phyloP scores from a whole-genome alignment of 2,113 vertebrate species.

The Malaclemys terrapin region DNA sequence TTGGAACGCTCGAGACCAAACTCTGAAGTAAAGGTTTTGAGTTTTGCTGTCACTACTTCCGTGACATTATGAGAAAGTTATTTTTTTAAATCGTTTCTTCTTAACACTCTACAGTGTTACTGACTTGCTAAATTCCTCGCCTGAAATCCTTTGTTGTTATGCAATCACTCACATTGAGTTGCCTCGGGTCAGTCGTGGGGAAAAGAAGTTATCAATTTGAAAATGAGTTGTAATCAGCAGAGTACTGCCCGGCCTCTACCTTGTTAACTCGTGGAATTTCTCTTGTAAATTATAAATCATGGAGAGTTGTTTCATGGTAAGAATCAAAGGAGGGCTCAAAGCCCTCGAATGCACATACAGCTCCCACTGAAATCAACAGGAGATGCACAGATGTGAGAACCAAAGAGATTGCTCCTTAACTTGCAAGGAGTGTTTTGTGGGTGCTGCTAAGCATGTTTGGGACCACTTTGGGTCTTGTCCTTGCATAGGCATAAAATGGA shows the following conservation, averaged over 20 bases:
- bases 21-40: neutral
- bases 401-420: neutral
- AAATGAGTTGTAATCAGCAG: neutral
- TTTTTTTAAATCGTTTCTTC: neutral
- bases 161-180: neutral
- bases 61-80: neutral
- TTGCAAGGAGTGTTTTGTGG: neutral
- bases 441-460: neutral
- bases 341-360: neutral
- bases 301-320: neutral
- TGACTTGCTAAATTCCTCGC: neutral
- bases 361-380: neutral
- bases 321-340: neutral
- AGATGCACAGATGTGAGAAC: neutral
- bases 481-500: neutral
- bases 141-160: neutral
- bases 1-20: neutral
- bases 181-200: neutral
- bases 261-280: constrained; percentile 1
- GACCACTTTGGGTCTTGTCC: rapidly evolving
- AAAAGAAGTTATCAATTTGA: neutral
- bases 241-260: constrained; percentile 15
- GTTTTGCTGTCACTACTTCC: neutral
- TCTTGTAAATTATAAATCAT: neutral
- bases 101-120: neutral